Conservation (phyloP, 37 sponge, comb jelly and placozoan species). For the Agelas oroides region DNA sequence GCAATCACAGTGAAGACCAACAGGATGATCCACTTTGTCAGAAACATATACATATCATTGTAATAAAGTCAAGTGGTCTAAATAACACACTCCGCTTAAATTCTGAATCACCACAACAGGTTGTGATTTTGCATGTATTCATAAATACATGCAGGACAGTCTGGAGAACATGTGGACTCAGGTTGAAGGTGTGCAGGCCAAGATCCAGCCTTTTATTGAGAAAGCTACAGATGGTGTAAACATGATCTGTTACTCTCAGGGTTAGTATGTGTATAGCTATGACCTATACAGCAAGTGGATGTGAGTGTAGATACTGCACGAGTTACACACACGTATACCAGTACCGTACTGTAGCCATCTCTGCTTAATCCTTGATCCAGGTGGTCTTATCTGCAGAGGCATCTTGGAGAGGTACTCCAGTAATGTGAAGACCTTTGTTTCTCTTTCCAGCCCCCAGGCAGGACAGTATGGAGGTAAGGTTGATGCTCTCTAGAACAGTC, state of each 20-base stretch:
- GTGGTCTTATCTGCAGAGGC: slow-evolving; percentile 81
- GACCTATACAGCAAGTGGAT: too few relatives aligned
- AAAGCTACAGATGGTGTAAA: slow-evolving; percentile 72
- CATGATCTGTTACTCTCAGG: slow-evolving; percentile 85
- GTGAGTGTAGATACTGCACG: too few relatives aligned
- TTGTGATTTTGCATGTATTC: too few relatives aligned
- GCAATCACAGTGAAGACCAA: too few relatives aligned
- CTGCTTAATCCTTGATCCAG: slow-evolving; percentile 18
- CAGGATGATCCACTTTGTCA: too few relatives aligned
- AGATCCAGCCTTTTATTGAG: slow-evolving; percentile 61
- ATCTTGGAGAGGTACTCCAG: slow-evolving; percentile 69
- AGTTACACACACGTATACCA: too few relatives aligned
- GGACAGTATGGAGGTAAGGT: slow-evolving; percentile 93
- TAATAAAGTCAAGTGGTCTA: too few relatives aligned
- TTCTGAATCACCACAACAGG: too few relatives aligned
- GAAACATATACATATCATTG: too few relatives aligned
- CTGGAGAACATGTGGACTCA: slow-evolving; percentile 61
- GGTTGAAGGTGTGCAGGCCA: slow-evolving; percentile 47
- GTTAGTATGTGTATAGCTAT: slow-evolving; percentile 10
- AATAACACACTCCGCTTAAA: too few relatives aligned
- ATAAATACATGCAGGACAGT: neutral
- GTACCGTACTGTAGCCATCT: too few relatives aligned
- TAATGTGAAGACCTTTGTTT: slow-evolving; percentile 82
- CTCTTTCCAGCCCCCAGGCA: slow-evolving; percentile 82
- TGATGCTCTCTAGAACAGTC: too few relatives aligned